phyloP scores from a whole-genome alignment of 2,888 invertebrate species.

The Branchipolynoe longqiensis region DNA sequence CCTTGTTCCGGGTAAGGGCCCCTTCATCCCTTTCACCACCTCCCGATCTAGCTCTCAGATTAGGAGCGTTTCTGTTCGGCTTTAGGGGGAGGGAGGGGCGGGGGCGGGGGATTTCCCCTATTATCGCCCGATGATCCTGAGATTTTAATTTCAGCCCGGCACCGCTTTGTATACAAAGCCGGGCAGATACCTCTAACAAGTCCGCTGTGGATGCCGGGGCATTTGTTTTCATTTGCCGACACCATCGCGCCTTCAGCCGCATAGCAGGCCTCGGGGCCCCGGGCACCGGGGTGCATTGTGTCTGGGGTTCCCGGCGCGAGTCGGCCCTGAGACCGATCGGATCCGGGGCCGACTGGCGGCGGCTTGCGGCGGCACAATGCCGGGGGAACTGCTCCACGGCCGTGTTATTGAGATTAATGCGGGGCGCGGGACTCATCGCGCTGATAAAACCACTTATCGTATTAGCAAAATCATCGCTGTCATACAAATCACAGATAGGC shows the following conservation, averaged over 20 bases:
- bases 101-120: too few species aligned
- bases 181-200: conserved; percentile 48
- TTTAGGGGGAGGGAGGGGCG: conserved; percentile 14
- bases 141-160: conserved; percentile 47
- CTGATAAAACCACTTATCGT: conserved; percentile 55
- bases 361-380: too few species aligned
- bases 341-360: too few species aligned
- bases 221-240: conserved; percentile 56
- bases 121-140: conserved; percentile 54
- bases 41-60: conserved; percentile 39
- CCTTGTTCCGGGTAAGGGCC: conserved; percentile 44
- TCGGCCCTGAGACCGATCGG: not conserved
- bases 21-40: conserved; percentile 17
- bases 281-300: conserved; percentile 37
- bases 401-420: conserved; percentile 54
- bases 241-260: conserved; percentile 39
- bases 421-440: conserved; percentile 23
- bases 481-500: conserved; percentile 29
- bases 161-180: conserved; percentile 48
- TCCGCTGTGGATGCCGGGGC: not conserved
- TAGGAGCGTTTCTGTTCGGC: conserved; percentile 38
- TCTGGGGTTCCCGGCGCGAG: conserved; percentile 15
- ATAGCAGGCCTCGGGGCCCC: too few species aligned
- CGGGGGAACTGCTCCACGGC: too few species aligned
- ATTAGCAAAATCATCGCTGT: conserved; percentile 52